Evolutionary conservation across 2,888 invertebrate species (phyloP).

Genomic region (Temnothorax rugatulus): DNA sequence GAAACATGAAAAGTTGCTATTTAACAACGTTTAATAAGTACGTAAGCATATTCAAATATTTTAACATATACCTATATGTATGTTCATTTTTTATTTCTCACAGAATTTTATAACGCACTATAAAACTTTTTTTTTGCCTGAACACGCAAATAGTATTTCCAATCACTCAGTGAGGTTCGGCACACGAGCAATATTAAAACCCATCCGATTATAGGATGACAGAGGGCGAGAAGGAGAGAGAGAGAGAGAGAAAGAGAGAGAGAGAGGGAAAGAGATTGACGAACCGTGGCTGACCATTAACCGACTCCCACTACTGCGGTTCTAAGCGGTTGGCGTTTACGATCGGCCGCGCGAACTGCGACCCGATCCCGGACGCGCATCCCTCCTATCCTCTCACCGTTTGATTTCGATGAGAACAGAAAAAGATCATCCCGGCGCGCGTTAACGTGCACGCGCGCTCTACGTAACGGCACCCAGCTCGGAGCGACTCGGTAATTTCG

Average conservation of each 20-base stretch:
- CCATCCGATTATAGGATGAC: neutral
- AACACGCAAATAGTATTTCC: neutral
- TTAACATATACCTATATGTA: neutral
- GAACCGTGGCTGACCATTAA: constrained; percentile 24
- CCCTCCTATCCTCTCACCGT: neutral
- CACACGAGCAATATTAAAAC: neutral
- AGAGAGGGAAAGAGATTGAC: constrained; percentile 24
- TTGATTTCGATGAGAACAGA: constrained; percentile 6
- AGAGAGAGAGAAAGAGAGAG: neutral
- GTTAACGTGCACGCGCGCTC: constrained; percentile 26
- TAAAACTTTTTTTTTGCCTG: neutral
- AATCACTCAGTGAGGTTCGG: neutral
- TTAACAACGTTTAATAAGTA: neutral
- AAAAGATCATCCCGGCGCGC: constrained; percentile 16
- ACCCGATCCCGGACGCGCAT: neutral
- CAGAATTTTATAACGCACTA: neutral
- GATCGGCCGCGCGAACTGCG: neutral
- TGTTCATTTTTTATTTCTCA: neutral
- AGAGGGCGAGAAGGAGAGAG: neutral
- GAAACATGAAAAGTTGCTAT: neutral
- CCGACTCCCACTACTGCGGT: constrained; percentile 12
- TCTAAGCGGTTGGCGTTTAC: neutral
- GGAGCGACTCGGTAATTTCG: constrained; percentile 75
- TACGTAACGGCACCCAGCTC: constrained; percentile 31
- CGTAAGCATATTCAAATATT: neutral